Base-by-base conservation (phyloP, 2,888 invertebrate species). In the Aquatica leii region DNA sequence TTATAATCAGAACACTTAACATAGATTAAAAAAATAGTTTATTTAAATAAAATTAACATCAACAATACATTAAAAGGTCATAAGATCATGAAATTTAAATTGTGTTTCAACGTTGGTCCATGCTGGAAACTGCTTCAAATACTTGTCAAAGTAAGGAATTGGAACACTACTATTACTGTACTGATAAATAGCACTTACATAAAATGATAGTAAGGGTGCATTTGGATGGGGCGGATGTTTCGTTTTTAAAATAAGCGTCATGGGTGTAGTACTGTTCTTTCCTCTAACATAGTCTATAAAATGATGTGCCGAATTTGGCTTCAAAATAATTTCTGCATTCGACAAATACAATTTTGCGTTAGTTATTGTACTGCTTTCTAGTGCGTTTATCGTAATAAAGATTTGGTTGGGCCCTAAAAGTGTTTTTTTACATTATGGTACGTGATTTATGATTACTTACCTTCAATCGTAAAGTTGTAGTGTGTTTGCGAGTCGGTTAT, bases 41-140 rank as follows among this genome's bases (percentile, higher is more conserved):
- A 17, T 4, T 43, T 43, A 6, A n/a, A 17, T 43, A 43, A 14
- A 17, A 15, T 43, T 43, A 34, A 12, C 14, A 12, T 40, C 40
- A n/a, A 6, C 4, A 12, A 6, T 40, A n/a, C 40, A n/a, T 40
- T 40, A 49, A 49, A 50, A 50, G 14, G 14, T 31, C 12, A n/a
- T 21, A 12, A 12, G 9, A 9, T 50, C 34, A 9, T 1, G 21
- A 20, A 50, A 4, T 14, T 12, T 24, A 6, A 50, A 31, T 14
- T 50, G 12, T 12, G 50, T 24, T 12, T 50, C 31, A 2, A 50
- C 50, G 14, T 50, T 50, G 12, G 50, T 34, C 50, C 50, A 50
- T 31, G 1, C 15, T n/a, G 50, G 50, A 50, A 50, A 50, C 24
- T n/a, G 20, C 24, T 50, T 21, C 24, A 50, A 31, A 9, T 50